Percentiles rank a stretch among this genome's conserved stretches.
Evolutionary conservation across 2,113 vertebrate species (phyloP).

Genomic region (Parotia lawesii): DNA sequence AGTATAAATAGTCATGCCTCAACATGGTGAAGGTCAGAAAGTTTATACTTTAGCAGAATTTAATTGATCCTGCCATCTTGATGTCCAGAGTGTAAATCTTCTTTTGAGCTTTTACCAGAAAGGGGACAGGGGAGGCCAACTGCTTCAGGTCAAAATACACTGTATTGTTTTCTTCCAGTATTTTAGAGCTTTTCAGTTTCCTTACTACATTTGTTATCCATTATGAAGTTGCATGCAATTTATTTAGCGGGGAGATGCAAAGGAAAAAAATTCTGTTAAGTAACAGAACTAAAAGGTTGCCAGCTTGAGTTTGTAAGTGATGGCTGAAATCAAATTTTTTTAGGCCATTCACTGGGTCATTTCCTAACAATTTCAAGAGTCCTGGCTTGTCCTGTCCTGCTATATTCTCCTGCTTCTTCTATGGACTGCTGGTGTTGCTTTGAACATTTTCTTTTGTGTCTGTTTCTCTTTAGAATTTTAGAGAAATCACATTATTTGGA

Average conservation of each 20-base stretch:
- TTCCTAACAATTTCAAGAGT: background rate
- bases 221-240: background rate
- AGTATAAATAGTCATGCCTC: background rate
- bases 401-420: background rate
- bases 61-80: background rate
- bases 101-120: background rate
- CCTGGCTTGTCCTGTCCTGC: background rate
- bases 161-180: background rate
- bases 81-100: background rate
- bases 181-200: background rate
- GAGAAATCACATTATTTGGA: background rate
- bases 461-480: background rate
- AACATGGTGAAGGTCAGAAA: background rate
- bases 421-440: background rate
- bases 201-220: background rate
- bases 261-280: background rate
- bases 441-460: background rate
- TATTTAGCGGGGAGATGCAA: background rate
- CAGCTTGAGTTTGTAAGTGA: background rate
- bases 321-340: background rate
- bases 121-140: background rate
- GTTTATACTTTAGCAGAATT: background rate
- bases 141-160: background rate
- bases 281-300: background rate
- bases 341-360: background rate